Conservation (phyloP, 2,888 invertebrate species). For the Agonopterix alstromeriana region DNA sequence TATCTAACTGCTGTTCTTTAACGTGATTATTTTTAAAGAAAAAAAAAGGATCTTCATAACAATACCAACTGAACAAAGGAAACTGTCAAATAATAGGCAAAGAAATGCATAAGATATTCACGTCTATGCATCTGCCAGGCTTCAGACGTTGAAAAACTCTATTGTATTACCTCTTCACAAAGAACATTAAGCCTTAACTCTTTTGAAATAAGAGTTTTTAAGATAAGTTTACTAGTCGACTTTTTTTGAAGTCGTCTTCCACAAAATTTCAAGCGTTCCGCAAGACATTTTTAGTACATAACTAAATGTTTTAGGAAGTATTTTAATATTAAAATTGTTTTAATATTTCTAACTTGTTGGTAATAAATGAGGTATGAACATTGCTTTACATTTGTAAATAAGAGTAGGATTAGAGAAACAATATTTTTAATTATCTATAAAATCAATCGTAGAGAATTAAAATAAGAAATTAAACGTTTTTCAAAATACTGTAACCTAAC, state of each 20-base stretch:
- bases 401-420: too few species aligned
- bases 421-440: too few species aligned
- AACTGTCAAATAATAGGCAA: constrained; percentile 7
- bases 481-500: too few species aligned
- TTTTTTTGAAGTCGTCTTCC: constrained; percentile 2
- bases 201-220: constrained; percentile 7
- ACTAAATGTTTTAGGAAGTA: constrained; percentile 3
- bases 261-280: constrained; percentile 5
- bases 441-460: too few species aligned
- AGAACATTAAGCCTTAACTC: constrained; percentile 12
- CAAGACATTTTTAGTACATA: constrained; percentile 10
- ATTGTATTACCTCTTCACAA: constrained; percentile 7
- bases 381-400: too few species aligned
- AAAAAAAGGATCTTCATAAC: constrained; percentile 14
- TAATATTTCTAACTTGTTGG: not conserved
- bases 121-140: constrained; percentile 21
- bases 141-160: constrained; percentile 19
- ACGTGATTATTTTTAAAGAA: not conserved
- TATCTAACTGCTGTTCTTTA: too few species aligned
- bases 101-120: constrained; percentile 23
- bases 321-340: constrained; percentile 10
- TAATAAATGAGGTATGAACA: too few species aligned
- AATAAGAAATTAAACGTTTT: too few species aligned
- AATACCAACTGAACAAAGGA: constrained; percentile 2
- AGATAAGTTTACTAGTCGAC: not conserved